Percentiles rank a stretch among this genome's conserved stretches.
Conservation (phyloP, 2,113 vertebrate genomes). For the Ginglymostoma cirratum region DNA sequence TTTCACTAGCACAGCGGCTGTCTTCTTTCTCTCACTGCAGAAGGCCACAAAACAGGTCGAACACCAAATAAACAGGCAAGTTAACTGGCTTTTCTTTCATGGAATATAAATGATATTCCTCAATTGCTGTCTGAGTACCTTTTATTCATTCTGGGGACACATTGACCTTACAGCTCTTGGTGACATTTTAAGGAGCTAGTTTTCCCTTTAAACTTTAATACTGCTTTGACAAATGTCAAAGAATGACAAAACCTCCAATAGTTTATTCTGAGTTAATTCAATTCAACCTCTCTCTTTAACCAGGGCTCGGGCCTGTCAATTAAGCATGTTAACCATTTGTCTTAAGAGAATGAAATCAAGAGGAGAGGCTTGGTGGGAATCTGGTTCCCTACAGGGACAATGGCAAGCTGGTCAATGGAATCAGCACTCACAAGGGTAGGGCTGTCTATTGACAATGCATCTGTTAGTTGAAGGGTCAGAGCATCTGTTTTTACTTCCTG, state of each 20-base stretch:
- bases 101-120: conserved; percentile 15
- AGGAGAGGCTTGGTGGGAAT: conserved; percentile 31
- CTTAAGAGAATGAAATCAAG: conserved; percentile 34
- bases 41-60: background rate
- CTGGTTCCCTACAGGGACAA: background rate
- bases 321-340: conserved; percentile 33
- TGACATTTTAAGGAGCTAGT: conserved; percentile 22
- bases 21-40: background rate
- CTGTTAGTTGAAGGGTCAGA: conserved; percentile 26
- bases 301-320: conserved; percentile 19
- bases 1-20: background rate
- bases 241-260: background rate
- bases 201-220: conserved; percentile 13
- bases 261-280: conserved; percentile 34
- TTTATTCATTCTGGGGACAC: background rate
- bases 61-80: background rate
- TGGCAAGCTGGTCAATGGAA: conserved; percentile 25
- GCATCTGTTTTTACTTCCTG: conserved; percentile 35
- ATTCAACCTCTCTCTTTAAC: conserved; percentile 31
- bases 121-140: conserved; percentile 9
- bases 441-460: conserved; percentile 30
- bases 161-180: background rate
- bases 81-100: background rate
- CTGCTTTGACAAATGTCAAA: conserved; percentile 28
- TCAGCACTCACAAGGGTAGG: background rate